phyloP scores from a whole-genome alignment of 2,797 vertebrate species.

The Siniperca obscura region DNA sequence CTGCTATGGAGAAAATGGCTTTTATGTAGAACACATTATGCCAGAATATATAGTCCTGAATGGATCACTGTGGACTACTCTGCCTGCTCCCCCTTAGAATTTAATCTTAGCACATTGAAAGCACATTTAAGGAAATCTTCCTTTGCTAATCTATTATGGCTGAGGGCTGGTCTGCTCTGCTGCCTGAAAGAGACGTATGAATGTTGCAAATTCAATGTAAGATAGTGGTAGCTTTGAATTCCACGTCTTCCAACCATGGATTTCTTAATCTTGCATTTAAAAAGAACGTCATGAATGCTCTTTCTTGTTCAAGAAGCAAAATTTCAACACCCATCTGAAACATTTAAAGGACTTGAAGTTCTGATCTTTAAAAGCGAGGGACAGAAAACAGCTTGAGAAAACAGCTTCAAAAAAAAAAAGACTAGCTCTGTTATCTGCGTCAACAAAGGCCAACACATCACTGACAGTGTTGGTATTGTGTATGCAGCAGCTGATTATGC shows the following conservation, averaged over 20 bases:
- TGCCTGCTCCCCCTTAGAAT: conserved; percentile 54
- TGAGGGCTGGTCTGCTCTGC: conserved; percentile 40
- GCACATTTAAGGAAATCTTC: conserved; percentile 62
- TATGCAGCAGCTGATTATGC: conserved; percentile 62
- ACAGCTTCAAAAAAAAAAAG: conserved; percentile 39
- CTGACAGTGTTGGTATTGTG: conserved; percentile 70
- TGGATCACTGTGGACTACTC: conserved; percentile 53
- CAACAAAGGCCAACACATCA: conserved; percentile 68
- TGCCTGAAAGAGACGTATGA: conserved; percentile 32
- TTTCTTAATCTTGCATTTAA: conserved; percentile 49
- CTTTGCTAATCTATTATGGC: conserved; percentile 63
- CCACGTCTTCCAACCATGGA: not conserved
- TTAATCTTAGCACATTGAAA: conserved; percentile 62
- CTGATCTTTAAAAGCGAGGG: conserved; percentile 18
- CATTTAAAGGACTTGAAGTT: conserved; percentile 20
- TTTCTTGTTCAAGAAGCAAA: conserved; percentile 9
- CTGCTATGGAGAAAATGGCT: conserved; percentile 61
- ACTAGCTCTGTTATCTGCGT: conserved; percentile 42
- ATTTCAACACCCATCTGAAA: conserved; percentile 41
- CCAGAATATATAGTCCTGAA: conserved; percentile 60
- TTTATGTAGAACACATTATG: conserved; percentile 61
- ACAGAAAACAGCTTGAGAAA: conserved; percentile 46
- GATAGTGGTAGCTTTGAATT: conserved; percentile 28
- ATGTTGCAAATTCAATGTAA: conserved; percentile 51
- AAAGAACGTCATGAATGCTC: not conserved